These are phyloP conservation scores for Pterostichus niger DNA, from an alignment of 2,888 invertebrate genomes.

Conservation along the genomic window DNA sequence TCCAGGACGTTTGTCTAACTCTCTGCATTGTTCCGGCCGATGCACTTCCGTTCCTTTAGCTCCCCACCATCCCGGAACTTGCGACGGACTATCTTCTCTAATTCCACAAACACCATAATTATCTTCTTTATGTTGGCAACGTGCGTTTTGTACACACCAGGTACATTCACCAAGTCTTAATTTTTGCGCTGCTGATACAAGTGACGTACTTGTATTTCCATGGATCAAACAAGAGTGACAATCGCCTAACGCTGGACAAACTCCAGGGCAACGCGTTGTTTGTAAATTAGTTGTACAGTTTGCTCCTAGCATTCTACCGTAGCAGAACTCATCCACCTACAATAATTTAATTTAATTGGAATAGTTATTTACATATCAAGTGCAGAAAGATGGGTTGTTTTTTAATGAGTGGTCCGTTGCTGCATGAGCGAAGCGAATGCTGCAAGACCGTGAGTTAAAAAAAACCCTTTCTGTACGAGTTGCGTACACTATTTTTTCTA, in stretches of 20 bases:
- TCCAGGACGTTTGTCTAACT: slow-evolving; percentile 90
- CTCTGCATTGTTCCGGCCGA: slow-evolving; percentile 87
- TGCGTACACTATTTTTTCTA: too few relatives aligned
- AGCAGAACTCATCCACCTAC: slow-evolving; percentile 82
- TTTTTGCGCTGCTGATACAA: slow-evolving; percentile 86
- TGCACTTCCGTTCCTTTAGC: slow-evolving; percentile 83
- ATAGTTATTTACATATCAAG: too few relatives aligned
- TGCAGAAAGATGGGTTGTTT: too few relatives aligned
- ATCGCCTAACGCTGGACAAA: slow-evolving; percentile 93
- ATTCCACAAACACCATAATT: slow-evolving; percentile 90
- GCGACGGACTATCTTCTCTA: slow-evolving; percentile 88
- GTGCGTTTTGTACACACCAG: slow-evolving; percentile 96
- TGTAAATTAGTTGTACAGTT: slow-evolving; percentile 95
- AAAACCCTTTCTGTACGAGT: too few relatives aligned
- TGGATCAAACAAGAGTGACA: slow-evolving; percentile 95
- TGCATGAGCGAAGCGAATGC: too few relatives aligned
- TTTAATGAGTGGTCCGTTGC: too few relatives aligned
- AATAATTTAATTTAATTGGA: slow-evolving; percentile 5
- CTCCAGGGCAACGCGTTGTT: slow-evolving; percentile 91
- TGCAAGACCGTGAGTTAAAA: too few relatives aligned
- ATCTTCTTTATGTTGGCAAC: slow-evolving; percentile 92
- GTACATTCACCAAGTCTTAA: slow-evolving; percentile 89
- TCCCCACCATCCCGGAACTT: slow-evolving; percentile 95
- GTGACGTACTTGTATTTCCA: slow-evolving; percentile 79
- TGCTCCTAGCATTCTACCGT: slow-evolving; percentile 90